These are phyloP conservation scores for Hyles vespertilio DNA, from an alignment of 1,140 invertebrate genomes.

Conservation along the genomic window DNA sequence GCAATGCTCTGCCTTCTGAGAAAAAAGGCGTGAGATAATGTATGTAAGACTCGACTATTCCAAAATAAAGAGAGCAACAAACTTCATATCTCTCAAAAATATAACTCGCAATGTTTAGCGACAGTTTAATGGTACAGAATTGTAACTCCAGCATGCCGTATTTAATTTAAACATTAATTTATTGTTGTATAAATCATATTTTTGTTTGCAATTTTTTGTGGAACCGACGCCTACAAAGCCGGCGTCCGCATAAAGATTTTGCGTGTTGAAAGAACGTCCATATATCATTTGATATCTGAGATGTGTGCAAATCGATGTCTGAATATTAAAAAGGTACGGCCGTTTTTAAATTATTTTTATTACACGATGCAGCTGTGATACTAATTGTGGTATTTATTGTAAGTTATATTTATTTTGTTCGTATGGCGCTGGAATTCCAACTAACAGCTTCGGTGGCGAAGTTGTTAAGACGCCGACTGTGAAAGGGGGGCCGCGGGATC, in stretches of 20 bases:
- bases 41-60: background rate
- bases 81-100: conserved; percentile 12
- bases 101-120: conserved; percentile 41
- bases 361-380: too few species aligned
- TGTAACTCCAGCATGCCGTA: conserved; percentile 15
- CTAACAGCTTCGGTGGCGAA: too few species aligned
- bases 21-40: background rate
- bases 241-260: background rate
- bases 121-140: conserved; percentile 29
- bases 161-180: conserved; percentile 47
- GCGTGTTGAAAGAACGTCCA: background rate
- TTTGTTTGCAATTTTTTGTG: conserved; percentile 55
- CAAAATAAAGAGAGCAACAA: conserved; percentile 7
- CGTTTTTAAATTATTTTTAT: background rate
- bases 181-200: conserved; percentile 50
- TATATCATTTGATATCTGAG: background rate
- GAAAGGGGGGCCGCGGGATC: too few species aligned
- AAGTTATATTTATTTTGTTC: too few species aligned
- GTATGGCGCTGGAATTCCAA: too few species aligned
- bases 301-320: conserved; percentile 8
- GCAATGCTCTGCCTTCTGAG: too few species aligned
- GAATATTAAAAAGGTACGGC: conserved; percentile 13
- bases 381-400: too few species aligned
- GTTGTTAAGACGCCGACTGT: too few species aligned
- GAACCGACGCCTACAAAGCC: background rate